phyloP scores from a whole-genome alignment of 2,797 vertebrate species.

The Trichosurus vulpecula region DNA sequence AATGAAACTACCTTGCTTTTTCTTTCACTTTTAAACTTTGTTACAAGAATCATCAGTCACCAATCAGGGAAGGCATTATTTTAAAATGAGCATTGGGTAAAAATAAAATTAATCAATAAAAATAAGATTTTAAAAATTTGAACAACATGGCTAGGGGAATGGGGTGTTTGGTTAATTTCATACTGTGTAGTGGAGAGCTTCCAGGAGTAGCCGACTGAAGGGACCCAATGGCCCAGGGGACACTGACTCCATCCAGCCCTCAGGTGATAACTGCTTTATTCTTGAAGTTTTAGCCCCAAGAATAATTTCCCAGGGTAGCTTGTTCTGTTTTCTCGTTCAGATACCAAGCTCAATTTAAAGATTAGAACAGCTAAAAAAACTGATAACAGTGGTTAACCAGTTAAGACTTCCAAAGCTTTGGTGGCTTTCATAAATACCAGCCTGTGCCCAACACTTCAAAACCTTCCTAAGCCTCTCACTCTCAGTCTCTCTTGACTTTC shows the following conservation, averaged over 20 bases:
- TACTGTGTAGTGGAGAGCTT: neutral
- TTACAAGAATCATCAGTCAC: neutral
- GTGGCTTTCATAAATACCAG: neutral
- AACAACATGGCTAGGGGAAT: neutral
- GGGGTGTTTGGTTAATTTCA: neutral
- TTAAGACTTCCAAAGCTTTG: neutral
- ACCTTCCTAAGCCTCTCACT: neutral
- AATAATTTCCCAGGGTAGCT: neutral
- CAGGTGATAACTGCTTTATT: neutral
- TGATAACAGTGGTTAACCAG: fast-evolving
- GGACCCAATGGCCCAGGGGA: neutral
- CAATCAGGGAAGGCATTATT: neutral
- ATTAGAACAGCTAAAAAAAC: neutral
- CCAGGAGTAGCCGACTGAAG: neutral
- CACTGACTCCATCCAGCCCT: neutral
- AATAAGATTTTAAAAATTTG: neutral
- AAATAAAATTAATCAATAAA: neutral
- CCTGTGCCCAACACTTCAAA: neutral
- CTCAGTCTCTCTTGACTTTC: neutral
- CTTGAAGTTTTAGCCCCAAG: neutral
- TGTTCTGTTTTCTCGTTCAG: neutral
- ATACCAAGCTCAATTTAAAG: neutral
- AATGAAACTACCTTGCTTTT: neutral
- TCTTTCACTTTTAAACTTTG: neutral
- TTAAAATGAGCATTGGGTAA: neutral